Evolutionary conservation across 1,140 invertebrate genomes (phyloP), one percentile per base, ranked within the genome.

Genomic region (Tyrophagus putrescentiae): DNA sequence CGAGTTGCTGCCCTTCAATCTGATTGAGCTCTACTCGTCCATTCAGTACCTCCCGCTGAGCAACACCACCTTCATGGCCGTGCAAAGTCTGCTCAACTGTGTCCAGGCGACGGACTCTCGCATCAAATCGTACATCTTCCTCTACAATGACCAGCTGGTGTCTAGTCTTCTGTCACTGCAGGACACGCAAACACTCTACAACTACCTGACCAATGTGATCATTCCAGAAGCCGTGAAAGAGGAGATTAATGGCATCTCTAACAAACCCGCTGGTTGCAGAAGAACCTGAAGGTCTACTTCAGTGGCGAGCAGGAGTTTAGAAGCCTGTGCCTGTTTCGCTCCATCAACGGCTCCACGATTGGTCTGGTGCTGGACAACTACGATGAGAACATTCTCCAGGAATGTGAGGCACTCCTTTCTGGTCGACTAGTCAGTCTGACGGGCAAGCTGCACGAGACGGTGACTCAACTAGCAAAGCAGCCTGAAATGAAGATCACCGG

Each of bases 1-100:
- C 3, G 39, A 59, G 31, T 13, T 59, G 11, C 53, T 31, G n/a
- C 32, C 56, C 16, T 21, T 62, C 9, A 62, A 59, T 56, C 34
- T 62, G 31, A 52, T 58, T 16, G 61, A 62, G 33, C 28, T 62
- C 7, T 62, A 62, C 28, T 44, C 39, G 21, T 36, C 61, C n/a
- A 62, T 62, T 11, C 54, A 58, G 32, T 62, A 62, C 53, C 29
- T 62, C 13, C 52, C 61, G 7, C 28, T 62, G 11, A 56, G 44
- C 45, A 34, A 57, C 7, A 33, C n/a, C n/a, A 62, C 61, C 29
- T 59, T 48, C 23, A 58, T 59, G 41, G n/a, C 31, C 25, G 31
- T 56, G 2, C 61, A 62, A 62, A 59, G 56, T 52, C 53, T 62
- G 21, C 21, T 62, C 11, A 62, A 62, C 42, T 56, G 56, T 39